Conservation (phyloP, 2,797 vertebrate genomes). For the Leptoclinus maculatus region DNA sequence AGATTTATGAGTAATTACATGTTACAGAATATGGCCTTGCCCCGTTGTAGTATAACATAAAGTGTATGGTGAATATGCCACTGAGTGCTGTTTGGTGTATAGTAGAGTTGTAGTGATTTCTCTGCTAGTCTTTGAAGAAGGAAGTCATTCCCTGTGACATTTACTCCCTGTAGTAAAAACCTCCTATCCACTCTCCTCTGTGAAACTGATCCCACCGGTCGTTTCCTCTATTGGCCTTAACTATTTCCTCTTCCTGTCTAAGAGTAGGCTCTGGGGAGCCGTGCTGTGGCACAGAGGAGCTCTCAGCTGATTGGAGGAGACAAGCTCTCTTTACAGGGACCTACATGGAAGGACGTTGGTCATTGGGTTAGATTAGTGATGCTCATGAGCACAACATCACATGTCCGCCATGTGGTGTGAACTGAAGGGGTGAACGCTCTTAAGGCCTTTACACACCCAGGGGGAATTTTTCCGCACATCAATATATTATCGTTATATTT, state of each 20-base stretch:
- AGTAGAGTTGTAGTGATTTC: conserved; percentile 23
- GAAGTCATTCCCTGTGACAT: conserved; percentile 62
- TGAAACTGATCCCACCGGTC: conserved; percentile 70
- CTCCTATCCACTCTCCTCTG: conserved; percentile 46
- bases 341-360: conserved; percentile 37
- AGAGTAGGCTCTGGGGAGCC: conserved; percentile 66
- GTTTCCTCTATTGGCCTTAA: conserved; percentile 77
- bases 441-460: neutral
- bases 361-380: conserved; percentile 35
- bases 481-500: neutral
- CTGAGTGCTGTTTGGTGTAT: conserved; percentile 6
- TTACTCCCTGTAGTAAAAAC: conserved; percentile 59
- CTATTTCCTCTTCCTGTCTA: conserved; percentile 76
- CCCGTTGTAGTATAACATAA: conserved; percentile 32
- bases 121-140: conserved; percentile 58
- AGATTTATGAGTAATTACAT: conserved; percentile 61
- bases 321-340: conserved; percentile 66
- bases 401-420: neutral
- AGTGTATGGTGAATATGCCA: conserved; percentile 10
- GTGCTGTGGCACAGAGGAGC: conserved; percentile 51
- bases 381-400: conserved; percentile 18
- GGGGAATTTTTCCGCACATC: neutral
- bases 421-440: neutral
- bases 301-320: conserved; percentile 72
- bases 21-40: conserved; percentile 39